Evolutionary conservation across 2,113 vertebrate genomes (phyloP).

Genomic region (Anoplopoma fimbria): DNA sequence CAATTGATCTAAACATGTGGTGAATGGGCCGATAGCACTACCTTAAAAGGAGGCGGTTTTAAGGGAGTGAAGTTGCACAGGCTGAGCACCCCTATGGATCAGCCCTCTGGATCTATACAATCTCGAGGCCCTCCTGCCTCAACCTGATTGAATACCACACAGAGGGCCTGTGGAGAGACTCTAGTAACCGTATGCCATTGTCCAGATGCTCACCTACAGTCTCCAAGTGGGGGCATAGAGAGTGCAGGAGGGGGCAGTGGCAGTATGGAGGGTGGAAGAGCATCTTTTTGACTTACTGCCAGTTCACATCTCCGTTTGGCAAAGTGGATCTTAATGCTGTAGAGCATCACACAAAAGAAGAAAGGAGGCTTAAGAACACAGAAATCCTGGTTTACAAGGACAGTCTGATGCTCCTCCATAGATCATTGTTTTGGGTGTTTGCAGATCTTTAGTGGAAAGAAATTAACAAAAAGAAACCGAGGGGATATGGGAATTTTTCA

Average conservation of each 20-base stretch:
- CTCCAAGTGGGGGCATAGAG: slow-evolving; percentile 44
- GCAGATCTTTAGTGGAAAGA: neutral
- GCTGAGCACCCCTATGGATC: slow-evolving; percentile 75
- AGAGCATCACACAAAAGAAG: slow-evolving; percentile 15
- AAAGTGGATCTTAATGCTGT: slow-evolving; percentile 18
- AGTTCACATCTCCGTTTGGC: slow-evolving; percentile 28
- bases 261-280: slow-evolving; percentile 2
- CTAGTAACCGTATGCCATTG: slow-evolving; percentile 73
- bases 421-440: neutral
- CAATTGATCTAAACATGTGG: slow-evolving; percentile 84
- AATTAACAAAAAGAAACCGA: neutral
- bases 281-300: slow-evolving; percentile 51
- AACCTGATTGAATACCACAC: slow-evolving; percentile 73
- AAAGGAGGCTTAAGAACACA: neutral
- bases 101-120: slow-evolving; percentile 76
- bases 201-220: slow-evolving; percentile 82
- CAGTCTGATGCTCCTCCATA: neutral
- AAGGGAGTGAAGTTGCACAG: slow-evolving; percentile 54
- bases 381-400: neutral
- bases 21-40: slow-evolving; percentile 74
- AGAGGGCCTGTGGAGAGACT: slow-evolving; percentile 72
- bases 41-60: slow-evolving; percentile 69
- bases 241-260: slow-evolving; percentile 43
- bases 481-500: too few relatives aligned
- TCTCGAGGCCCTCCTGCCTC: slow-evolving; percentile 69